A percentile compares a stretch with the other conserved stretches of the same genome.
phyloP scores from a whole-genome alignment of 2,888 invertebrate genomes.

The Micoletzkya japonica region DNA sequence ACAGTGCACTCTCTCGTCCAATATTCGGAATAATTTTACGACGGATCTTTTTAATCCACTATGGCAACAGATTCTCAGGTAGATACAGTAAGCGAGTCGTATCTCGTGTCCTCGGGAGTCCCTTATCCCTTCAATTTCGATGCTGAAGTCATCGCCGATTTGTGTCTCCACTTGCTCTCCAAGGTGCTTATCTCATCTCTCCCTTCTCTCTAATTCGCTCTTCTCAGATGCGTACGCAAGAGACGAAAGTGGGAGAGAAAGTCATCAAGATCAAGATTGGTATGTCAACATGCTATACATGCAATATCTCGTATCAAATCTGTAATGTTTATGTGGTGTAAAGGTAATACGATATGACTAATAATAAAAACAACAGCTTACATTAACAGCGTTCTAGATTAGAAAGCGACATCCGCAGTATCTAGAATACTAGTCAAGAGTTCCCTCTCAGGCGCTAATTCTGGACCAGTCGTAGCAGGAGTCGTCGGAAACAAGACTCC shows the following conservation, averaged over 20 bases:
- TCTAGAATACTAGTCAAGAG: background rate
- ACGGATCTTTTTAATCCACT: too few species aligned
- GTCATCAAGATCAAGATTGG: slow-evolving; percentile 42
- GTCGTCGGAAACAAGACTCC: slow-evolving; percentile 50
- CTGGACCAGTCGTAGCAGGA: slow-evolving; percentile 51
- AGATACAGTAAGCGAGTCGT: slow-evolving; percentile 53
- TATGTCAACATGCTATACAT: too few species aligned
- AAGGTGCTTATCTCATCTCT: slow-evolving; percentile 21
- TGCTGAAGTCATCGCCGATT: slow-evolving; percentile 42
- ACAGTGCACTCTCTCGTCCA: too few species aligned
- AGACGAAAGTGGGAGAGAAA: slow-evolving; percentile 31
- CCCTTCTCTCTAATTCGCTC: background rate
- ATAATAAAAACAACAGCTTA: too few species aligned
- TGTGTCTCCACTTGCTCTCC: slow-evolving; percentile 46
- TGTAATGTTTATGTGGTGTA: too few species aligned
- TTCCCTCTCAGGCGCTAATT: slow-evolving; percentile 31
- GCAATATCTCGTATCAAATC: too few species aligned
- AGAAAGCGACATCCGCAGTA: background rate
- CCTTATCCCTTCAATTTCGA: slow-evolving; percentile 36
- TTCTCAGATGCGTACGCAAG: slow-evolving; percentile 5
- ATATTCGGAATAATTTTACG: too few species aligned
- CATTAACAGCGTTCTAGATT: too few species aligned
- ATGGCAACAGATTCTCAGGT: too few species aligned
- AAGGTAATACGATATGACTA: too few species aligned
- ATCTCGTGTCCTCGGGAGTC: slow-evolving; percentile 52